Evolutionary conservation across 2,113 vertebrate species (phyloP).

Genomic region (Phalacrocorax aristotelis): DNA sequence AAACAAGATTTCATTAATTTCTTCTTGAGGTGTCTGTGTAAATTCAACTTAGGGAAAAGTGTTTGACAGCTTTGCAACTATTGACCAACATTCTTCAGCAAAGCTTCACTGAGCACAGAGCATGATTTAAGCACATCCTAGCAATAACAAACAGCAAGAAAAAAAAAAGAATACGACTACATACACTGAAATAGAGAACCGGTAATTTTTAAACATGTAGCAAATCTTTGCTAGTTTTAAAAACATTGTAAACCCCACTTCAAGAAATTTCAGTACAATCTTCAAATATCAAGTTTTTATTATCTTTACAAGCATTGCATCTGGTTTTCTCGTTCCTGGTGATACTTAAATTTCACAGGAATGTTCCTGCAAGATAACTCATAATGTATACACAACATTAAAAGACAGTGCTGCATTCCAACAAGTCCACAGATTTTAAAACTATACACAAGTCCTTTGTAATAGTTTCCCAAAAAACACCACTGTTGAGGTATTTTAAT

Average conservation of each 20-base stretch:
- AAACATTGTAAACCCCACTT: background rate
- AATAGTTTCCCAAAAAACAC: background rate
- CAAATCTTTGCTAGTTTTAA: background rate
- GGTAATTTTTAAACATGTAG: background rate
- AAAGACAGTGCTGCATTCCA: background rate
- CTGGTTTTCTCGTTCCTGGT: slow-evolving; percentile 17
- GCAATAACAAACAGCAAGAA: background rate
- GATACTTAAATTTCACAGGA: slow-evolving; percentile 40
- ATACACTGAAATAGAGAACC: background rate
- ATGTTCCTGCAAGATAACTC: slow-evolving; percentile 7
- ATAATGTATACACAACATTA: background rate
- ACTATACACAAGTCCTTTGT: background rate
- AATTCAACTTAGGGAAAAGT: slow-evolving; percentile 40
- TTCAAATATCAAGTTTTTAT: slow-evolving; percentile 38
- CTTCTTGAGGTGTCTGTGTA: slow-evolving; percentile 34
- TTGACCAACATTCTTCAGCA: slow-evolving; percentile 58
- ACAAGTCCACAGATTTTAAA: background rate
- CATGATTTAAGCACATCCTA: slow-evolving; percentile 12
- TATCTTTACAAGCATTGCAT: slow-evolving; percentile 19
- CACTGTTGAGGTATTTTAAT: background rate
- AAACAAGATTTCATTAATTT: slow-evolving; percentile 50
- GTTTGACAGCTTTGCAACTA: slow-evolving; percentile 60
- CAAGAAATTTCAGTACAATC: background rate
- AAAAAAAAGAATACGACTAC: background rate
- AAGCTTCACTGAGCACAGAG: background rate